A percentile compares a stretch with the other conserved stretches of the same genome.
These are phyloP conservation scores for Thalassophryne amazonica DNA, from an alignment of 2,797 vertebrate genomes.

Conservation along the genomic window DNA sequence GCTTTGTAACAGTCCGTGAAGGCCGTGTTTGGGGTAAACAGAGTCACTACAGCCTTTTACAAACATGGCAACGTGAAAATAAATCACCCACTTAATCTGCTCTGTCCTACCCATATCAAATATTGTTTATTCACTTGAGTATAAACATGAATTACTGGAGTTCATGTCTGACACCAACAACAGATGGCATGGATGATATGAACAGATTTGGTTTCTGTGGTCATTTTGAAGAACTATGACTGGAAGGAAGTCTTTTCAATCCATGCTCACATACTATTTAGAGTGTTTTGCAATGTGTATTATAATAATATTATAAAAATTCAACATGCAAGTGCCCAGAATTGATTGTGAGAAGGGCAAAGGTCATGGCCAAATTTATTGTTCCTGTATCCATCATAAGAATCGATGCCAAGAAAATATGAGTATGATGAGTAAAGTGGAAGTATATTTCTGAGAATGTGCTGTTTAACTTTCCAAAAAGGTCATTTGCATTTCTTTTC, in stretches of 20 bases:
- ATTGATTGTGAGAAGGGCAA: background rate
- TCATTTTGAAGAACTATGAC: background rate
- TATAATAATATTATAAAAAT: background rate
- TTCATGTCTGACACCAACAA: no score
- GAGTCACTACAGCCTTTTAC: constrained; percentile 17
- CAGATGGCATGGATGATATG: background rate
- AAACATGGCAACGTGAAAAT: constrained; percentile 26
- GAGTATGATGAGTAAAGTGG: background rate
- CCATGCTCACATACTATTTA: background rate
- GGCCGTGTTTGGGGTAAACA: constrained; percentile 42
- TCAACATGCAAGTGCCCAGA: no score
- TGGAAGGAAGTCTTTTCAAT: background rate
- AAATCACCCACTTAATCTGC: constrained; percentile 4
- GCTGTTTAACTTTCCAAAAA: background rate
- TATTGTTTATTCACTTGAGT: background rate
- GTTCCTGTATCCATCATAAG: background rate
- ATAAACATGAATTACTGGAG: background rate
- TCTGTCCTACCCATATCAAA: constrained; percentile 7
- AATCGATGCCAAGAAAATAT: background rate
- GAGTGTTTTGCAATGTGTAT: background rate
- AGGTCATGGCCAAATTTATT: background rate
- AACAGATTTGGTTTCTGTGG: background rate
- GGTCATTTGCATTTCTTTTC: constrained; percentile 10
- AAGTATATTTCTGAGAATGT: background rate
- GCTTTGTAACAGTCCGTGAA: constrained; percentile 51